A percentile compares a stretch with the other conserved stretches of the same genome.
These are phyloP conservation scores for Eubucco bourcierii DNA, from an alignment of 2,113 vertebrate genomes.

Conservation along the genomic window DNA sequence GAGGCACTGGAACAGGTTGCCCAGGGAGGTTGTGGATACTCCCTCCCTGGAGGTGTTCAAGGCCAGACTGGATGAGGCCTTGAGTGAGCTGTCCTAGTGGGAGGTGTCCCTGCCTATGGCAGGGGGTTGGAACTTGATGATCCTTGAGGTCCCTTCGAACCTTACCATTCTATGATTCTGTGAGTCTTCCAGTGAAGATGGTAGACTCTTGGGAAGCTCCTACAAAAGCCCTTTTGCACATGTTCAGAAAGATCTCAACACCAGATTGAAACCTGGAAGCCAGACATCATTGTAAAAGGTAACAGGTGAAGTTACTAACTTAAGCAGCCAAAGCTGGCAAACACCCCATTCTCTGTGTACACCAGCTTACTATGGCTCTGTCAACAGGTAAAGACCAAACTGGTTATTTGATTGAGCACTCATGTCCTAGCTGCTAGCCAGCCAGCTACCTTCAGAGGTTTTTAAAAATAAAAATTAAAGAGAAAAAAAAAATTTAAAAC, in stretches of 20 bases:
- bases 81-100: too few relatives aligned
- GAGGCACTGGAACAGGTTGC: too few relatives aligned
- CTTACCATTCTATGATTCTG: too few relatives aligned
- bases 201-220: neutral
- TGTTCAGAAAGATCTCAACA: neutral
- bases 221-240: neutral
- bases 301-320: neutral
- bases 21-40: too few relatives aligned
- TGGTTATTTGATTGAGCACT: neutral
- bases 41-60: too few relatives aligned
- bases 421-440: neutral
- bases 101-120: too few relatives aligned
- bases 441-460: neutral
- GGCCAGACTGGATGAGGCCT: too few relatives aligned
- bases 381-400: neutral
- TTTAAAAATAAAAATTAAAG: neutral
- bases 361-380: neutral
- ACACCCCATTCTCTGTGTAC: neutral
- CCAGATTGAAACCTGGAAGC: neutral
- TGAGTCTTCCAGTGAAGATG: too few relatives aligned
- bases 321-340: accelerated
- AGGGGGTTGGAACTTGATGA: too few relatives aligned
- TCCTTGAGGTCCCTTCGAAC: too few relatives aligned
- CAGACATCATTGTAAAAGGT: neutral
- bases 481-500: neutral